Base-by-base conservation (phyloP, 2,797 vertebrate species). In the Ceyx erithaca region DNA sequence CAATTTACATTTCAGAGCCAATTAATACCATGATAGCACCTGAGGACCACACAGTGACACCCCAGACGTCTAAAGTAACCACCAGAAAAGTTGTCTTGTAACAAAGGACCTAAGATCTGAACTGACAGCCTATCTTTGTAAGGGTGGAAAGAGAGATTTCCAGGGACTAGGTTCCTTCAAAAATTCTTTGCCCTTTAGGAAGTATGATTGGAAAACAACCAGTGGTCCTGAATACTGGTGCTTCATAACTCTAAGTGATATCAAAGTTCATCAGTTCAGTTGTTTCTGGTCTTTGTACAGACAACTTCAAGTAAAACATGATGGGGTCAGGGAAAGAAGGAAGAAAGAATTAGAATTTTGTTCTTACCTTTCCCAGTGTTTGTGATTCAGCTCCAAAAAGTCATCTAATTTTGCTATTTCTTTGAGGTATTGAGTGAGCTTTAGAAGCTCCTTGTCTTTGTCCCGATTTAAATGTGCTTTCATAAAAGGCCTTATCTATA, bases 401-500 rank as follows among this genome's bases (percentile, higher is more conserved):
- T 99, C 99, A 4, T 99, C 99, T 94, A 99, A 98, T 96, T 99
- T 99, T 94, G 99, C 98, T 80, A 99, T 99, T 98, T 99, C 99
- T 97, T 99, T 99, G 95, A 99, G 98, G 97, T 99, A 99, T 46
- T 99, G 98, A 86, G 99, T 99, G 81, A 99, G 98, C 97, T 99
- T 99, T 91, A 98, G 98, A 83, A 99, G 98, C 91, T 99, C 99
- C 93, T 98, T 98, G 97, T 99, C 99, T 97, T 99, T 99, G 97
- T 99, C 99, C 71, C 99, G 98, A 97, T 99, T 99, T 91, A 99
- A 97, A 95, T 99, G 99, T 22, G 99, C 99, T 98, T 99, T 99
- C 99, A 99, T 99, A 94, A 99, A 99, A 45, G 99, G 99, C 62
- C 99, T 98, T 96, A 99, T 99, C 99, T 99, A 89, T 62, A 95